These are phyloP conservation scores for Sebastes itinus DNA, from an alignment of 2,797 vertebrate genomes.

Conservation along the genomic window DNA sequence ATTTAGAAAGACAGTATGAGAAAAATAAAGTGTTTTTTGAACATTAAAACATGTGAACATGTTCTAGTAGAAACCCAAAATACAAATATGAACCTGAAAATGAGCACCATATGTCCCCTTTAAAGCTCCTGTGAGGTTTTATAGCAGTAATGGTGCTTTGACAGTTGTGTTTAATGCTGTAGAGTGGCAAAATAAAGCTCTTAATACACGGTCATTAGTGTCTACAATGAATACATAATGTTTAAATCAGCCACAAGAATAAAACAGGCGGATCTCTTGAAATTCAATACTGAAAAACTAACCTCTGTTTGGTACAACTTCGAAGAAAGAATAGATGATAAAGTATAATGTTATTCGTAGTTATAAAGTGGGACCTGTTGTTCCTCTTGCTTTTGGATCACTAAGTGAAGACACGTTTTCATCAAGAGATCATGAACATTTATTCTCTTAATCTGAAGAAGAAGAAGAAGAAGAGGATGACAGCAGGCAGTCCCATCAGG, in stretches of 20 bases:
- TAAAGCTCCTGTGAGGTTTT: background rate
- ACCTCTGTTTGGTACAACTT: too few species aligned
- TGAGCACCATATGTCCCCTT: too few species aligned
- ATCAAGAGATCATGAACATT: background rate
- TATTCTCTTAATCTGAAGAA: background rate
- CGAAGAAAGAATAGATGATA: too few species aligned
- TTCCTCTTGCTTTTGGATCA: background rate
- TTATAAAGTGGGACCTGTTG: background rate
- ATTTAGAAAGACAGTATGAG: fast-evolving
- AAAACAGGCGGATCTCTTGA: background rate
- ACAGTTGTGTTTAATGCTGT: too few species aligned
- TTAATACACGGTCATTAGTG: background rate
- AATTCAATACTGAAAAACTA: background rate
- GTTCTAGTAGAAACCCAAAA: too few species aligned
- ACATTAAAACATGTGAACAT: too few species aligned
- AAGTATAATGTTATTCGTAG: background rate
- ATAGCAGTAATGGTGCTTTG: background rate
- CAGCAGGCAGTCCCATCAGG: background rate
- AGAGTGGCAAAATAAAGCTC: background rate
- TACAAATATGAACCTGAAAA: too few species aligned
- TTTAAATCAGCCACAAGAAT: background rate
- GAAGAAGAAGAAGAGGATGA: background rate
- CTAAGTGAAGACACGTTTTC: background rate
- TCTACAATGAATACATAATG: background rate
- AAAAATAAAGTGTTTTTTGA: too few species aligned